A percentile compares a stretch with the other conserved stretches of the same genome.
These are phyloP conservation scores for Tipula confusa DNA, from an alignment of 2,888 invertebrate genomes.

Conservation along the genomic window DNA sequence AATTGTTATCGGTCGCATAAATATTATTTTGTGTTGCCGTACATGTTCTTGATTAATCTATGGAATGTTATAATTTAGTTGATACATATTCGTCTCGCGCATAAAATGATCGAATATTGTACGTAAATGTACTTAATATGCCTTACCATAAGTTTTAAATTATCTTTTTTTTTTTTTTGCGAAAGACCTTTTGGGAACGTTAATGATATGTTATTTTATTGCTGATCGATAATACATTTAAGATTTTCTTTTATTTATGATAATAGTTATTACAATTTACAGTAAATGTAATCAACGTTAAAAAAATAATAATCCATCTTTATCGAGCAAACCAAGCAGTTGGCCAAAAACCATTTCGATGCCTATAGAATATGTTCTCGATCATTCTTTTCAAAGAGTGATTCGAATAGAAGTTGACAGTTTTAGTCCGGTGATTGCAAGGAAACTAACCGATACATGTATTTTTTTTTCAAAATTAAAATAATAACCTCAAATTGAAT, in stretches of 20 bases:
- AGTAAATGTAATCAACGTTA: background rate
- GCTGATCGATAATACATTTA: background rate
- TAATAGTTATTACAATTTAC: background rate
- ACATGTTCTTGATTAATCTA: background rate
- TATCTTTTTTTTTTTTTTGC: no score
- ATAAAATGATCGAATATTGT: background rate
- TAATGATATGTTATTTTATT: conserved; percentile 9
- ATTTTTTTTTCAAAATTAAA: no score
- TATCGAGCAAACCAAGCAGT: background rate
- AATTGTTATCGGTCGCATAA: background rate
- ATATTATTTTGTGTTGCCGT: background rate
- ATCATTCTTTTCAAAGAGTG: no score
- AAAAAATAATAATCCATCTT: background rate
- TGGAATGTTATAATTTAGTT: background rate
- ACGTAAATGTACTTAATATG: background rate
- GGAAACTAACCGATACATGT: no score
- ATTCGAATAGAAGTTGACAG: no score
- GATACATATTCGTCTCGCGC: background rate
- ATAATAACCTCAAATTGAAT: no score
- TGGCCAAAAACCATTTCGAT: background rate
- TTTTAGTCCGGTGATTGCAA: no score
- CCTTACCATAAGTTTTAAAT: background rate
- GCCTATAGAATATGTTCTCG: background rate
- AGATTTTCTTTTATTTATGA: background rate
- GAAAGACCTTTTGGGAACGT: conserved; percentile 8